These are phyloP conservation scores for Nyctibius grandis DNA, from an alignment of 2,797 vertebrate genomes.

Conservation along the genomic window DNA sequence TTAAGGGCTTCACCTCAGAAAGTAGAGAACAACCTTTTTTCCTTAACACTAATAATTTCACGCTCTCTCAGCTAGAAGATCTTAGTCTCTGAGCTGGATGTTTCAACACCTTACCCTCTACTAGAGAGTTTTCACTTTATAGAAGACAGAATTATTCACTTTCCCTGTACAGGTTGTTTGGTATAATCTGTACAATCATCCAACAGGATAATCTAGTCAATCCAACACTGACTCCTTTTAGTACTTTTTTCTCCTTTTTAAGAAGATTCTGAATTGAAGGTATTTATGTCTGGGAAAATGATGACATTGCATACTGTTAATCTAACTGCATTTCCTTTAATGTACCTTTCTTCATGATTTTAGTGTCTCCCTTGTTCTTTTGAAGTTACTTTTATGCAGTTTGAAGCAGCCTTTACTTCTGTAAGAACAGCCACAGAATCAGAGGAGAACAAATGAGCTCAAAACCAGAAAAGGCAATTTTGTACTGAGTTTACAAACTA, in stretches of 20 bases:
- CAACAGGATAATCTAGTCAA: background rate
- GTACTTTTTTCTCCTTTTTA: background rate
- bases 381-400: background rate
- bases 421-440: background rate
- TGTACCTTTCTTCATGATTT: background rate
- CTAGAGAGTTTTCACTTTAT: background rate
- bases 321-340: background rate
- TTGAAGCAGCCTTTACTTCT: background rate
- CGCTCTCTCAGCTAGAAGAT: background rate
- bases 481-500: background rate
- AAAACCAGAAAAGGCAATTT: background rate
- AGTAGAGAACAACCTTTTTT: background rate
- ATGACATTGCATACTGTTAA: background rate
- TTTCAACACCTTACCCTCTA: background rate
- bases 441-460: background rate
- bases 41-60: background rate
- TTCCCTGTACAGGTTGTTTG: background rate
- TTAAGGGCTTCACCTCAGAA: background rate
- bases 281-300: background rate
- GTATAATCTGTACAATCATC: background rate
- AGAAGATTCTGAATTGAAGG: background rate
- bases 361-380: background rate
- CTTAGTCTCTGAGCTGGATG: background rate
- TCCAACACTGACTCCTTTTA: background rate
- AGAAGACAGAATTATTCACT: background rate